Evolutionary conservation across 2,797 vertebrate species (phyloP).

Genomic region (Pitangus sulphuratus): DNA sequence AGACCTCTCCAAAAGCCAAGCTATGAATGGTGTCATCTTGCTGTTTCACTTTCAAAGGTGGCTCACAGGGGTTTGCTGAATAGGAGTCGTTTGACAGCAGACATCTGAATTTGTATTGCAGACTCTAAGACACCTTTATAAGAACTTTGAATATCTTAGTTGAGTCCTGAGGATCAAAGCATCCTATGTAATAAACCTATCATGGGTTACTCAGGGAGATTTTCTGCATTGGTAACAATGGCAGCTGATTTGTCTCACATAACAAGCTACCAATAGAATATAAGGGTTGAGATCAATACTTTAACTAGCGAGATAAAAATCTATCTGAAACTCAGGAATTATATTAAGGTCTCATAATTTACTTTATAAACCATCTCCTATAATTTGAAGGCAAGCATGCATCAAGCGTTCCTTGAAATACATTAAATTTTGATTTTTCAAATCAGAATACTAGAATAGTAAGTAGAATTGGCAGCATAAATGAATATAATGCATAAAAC

Average conservation of each 20-base stretch:
- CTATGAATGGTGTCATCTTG: constrained; percentile 64
- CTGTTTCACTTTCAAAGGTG: constrained; percentile 68
- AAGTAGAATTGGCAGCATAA: constrained; percentile 60
- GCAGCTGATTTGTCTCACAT: neutral
- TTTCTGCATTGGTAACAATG: neutral
- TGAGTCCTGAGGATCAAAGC: constrained; percentile 45
- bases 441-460: constrained; percentile 14
- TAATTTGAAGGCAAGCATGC: neutral
- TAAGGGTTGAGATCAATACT: constrained; percentile 36
- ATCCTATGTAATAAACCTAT: constrained; percentile 17
- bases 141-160: constrained; percentile 66
- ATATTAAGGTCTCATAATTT: neutral
- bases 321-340: neutral
- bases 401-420: constrained; percentile 1
- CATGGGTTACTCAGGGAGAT: neutral
- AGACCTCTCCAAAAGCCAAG: constrained; percentile 51
- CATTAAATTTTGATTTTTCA: constrained; percentile 27
- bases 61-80: constrained; percentile 45
- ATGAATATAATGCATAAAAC: constrained; percentile 46
- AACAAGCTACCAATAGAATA: neutral
- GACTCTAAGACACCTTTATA: constrained; percentile 56
- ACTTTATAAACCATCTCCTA: constrained; percentile 20
- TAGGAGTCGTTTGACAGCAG: constrained; percentile 54
- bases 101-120: constrained; percentile 58
- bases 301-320: constrained; percentile 11